Base-by-base conservation (phyloP, 2,888 invertebrate species). In the Serripes groenlandicus region DNA sequence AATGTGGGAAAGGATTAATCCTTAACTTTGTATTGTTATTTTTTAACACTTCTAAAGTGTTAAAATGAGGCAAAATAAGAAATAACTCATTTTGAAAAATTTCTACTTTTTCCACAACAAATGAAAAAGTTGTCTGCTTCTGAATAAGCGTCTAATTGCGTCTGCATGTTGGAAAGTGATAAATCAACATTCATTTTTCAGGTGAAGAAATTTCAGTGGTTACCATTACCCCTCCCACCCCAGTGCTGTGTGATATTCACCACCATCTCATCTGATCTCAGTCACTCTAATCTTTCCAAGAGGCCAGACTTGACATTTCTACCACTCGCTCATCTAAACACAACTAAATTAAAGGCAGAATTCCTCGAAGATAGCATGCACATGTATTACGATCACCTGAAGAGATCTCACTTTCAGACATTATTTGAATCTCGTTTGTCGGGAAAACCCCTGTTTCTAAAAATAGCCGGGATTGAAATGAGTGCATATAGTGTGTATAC, bases 171-270 rank as follows among this genome's bases (percentile, higher is more conserved):
- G 23, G 18, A 62, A 62, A 62, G 30, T 1, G 62, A 32, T 62
- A 21, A 62, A 3, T 15, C 18, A 62, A 30, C 15, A n/a, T 26
- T 5, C 26, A n/a, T 42, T 34, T 85, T 84, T 23, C 84, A 94
- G 94, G 87, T 94, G n/a, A 93, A 93, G 72, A 89, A 89, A 35
- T 87, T 93, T 80, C 78, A 83, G 5, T 94, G 94, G 94, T 80
- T 94, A 32, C 93, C 94, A 0, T 75, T 81, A 23, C 88, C 90
- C 15, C 88, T 94, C 34, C 94, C 94, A 11, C 88, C 91, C 3
- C 91, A 91, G 35, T 93, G 93, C 82, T 90, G 90, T 71, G 75
- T 94, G 11, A 91, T 94, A 28, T 68, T 93, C 52, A 92, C 92
- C 28, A 91, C 92, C 0, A 85, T 90, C 21, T 75, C 81, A 9